These are phyloP conservation scores for Paramuricea clavata DNA, from an alignment of 92 coral and sea anemone genomes.

Conservation along the genomic window DNA sequence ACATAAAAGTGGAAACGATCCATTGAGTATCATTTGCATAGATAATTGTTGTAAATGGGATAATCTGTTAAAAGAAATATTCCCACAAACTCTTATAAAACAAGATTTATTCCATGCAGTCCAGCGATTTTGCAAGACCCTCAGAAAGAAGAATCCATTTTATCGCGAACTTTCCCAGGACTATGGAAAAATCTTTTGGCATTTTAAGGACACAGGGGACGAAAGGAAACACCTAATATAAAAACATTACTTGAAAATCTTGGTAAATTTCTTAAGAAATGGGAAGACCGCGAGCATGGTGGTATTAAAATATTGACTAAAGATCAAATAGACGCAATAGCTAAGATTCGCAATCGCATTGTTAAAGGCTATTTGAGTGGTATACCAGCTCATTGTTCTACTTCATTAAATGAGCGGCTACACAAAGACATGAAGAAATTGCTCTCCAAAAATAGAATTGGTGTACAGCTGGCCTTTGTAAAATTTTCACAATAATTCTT, in stretches of 20 bases:
- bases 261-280: neutral
- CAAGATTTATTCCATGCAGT: slow-evolving; percentile 8
- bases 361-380: slow-evolving; percentile 25
- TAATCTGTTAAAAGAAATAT: neutral
- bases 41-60: slow-evolving; percentile 21
- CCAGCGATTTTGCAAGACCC: neutral
- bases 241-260: neutral
- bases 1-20: neutral
- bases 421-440: slow-evolving; percentile 46
- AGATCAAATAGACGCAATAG: neutral
- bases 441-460: slow-evolving; percentile 31
- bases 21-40: neutral
- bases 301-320: neutral
- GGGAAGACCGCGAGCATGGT: neutral
- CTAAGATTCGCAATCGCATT: slow-evolving; percentile 36
- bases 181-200: neutral
- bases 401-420: slow-evolving; percentile 36
- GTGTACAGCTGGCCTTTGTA: slow-evolving; percentile 26
- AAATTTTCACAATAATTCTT: slow-evolving; percentile 42
- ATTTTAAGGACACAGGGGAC: neutral
- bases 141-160: neutral
- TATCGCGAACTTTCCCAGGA: neutral
- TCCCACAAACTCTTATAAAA: neutral
- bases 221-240: neutral
- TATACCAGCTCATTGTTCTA: slow-evolving; percentile 34